Conservation (phyloP, 2,113 vertebrate species). For the Bubo blakistoni region DNA sequence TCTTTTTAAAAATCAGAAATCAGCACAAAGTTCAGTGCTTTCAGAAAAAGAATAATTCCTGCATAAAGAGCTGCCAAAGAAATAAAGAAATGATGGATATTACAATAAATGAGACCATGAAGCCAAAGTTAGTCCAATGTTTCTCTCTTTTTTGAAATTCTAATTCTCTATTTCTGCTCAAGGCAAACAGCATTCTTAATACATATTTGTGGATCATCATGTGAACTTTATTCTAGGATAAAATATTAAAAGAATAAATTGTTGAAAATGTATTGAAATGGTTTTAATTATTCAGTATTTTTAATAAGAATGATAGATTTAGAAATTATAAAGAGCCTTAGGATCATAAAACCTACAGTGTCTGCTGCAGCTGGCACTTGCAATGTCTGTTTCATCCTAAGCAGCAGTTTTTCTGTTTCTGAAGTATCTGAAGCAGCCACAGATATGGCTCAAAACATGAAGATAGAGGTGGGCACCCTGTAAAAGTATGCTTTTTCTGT, state of each 20-base stretch:
- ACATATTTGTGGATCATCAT: not conserved
- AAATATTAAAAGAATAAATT: conserved; percentile 19
- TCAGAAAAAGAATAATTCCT: not conserved
- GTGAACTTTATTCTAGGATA: not conserved
- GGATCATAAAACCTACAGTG: not conserved
- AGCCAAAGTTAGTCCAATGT: not conserved
- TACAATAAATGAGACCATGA: not conserved
- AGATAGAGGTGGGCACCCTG: not conserved
- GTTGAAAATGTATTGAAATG: not conserved
- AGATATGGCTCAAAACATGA: not conserved
- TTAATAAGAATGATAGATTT: conserved; percentile 7
- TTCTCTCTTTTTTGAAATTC: not conserved
- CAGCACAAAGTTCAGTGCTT: not conserved
- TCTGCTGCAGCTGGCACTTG: not conserved
- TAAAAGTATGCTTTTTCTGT: not conserved
- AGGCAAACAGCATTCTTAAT: not conserved
- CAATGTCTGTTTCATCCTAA: not conserved
- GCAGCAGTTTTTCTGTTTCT: not conserved
- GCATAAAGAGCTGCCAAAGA: not conserved
- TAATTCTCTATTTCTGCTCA: not conserved
- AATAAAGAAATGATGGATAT: not conserved
- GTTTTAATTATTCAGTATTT: conserved; percentile 39
- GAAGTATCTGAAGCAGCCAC: not conserved
- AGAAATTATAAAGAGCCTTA: not conserved
- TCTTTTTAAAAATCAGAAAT: not conserved